Evolutionary conservation across 2,888 invertebrate species (phyloP), one percentile per base, ranked within the genome.

Genomic region (Drosophila paramelanica): DNA sequence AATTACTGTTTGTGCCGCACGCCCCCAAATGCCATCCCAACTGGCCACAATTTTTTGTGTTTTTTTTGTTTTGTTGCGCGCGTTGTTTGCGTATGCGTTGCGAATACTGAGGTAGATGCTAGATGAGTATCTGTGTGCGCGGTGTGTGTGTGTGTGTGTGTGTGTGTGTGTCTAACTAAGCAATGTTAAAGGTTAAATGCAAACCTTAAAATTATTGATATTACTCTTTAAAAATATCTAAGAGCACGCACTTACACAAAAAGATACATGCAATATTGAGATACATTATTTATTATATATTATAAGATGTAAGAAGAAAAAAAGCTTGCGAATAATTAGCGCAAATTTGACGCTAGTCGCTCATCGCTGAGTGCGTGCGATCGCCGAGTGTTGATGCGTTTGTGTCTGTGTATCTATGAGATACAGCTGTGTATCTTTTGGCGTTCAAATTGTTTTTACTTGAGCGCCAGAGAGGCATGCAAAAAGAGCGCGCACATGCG

Each of bases 261-360:
- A 8, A 14, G 10, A 46, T 39, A 39, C 5, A 20, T 31, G 10
- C 10, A 31, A 27, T 17, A n/a, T 43, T 53, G 23, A 8, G 14
- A 39, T 39, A 27, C 50, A 25, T 51, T 20, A 27, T 57, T 11
- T 38, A 49, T 39, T 39, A 23, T 41, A 41, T 39, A 31, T 52
- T 13, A 17, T 42, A 3, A 11, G 17, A 6, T n/a, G 5, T 43
- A 47, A 45, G 7, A 17, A n/a, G n/a, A n/a, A 56, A 42, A 25
- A 84, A 62, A 68, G 75, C 79, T 85, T 71, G 81, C 89, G 67
- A 89, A 85, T 88, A 89, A 89, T 85, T 85, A 89, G 88, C 85
- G 85, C 88, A 77, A 74, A 88, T 81, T 87, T 74, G 78, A 73
- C 81, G 88, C 81, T 71, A 84, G 70, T 73, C 64, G 64, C 74